A percentile compares a stretch with the other conserved stretches of the same genome.
Evolutionary conservation across 2,888 invertebrate genomes (phyloP).

Genomic region (Drosophila anceps): DNA sequence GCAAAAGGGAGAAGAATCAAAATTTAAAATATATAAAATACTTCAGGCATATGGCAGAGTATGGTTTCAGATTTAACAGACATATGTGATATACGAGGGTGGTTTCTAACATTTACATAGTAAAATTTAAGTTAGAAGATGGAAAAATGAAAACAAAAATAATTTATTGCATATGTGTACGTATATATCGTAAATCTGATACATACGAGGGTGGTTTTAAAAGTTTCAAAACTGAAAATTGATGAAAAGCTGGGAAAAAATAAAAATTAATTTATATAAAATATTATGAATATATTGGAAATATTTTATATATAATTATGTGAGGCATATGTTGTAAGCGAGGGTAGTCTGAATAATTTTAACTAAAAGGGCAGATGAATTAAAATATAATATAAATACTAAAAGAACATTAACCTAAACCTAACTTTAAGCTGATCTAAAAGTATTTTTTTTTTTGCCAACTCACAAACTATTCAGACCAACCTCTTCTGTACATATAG

Average conservation of each 20-base stretch:
- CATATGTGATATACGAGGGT: background rate
- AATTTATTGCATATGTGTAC: background rate
- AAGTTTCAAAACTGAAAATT: background rate
- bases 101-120: background rate
- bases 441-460: background rate
- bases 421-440: too few species aligned
- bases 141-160: background rate
- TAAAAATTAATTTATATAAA: background rate
- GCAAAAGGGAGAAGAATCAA: background rate
- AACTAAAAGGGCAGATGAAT: background rate
- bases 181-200: background rate
- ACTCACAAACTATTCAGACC: background rate
- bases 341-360: background rate
- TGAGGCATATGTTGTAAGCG: too few species aligned
- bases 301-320: background rate
- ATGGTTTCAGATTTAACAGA: background rate
- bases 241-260: too few species aligned
- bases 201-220: background rate
- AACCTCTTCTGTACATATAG: background rate
- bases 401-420: too few species aligned
- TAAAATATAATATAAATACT: background rate
- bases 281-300: background rate
- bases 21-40: background rate
- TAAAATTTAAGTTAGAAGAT: background rate
- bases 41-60: background rate